Evolutionary conservation across 64 coral and sea anemone genomes (phyloP), one percentile per base, ranked within the genome.

Genomic region (Astreopora myriophthalma): DNA sequence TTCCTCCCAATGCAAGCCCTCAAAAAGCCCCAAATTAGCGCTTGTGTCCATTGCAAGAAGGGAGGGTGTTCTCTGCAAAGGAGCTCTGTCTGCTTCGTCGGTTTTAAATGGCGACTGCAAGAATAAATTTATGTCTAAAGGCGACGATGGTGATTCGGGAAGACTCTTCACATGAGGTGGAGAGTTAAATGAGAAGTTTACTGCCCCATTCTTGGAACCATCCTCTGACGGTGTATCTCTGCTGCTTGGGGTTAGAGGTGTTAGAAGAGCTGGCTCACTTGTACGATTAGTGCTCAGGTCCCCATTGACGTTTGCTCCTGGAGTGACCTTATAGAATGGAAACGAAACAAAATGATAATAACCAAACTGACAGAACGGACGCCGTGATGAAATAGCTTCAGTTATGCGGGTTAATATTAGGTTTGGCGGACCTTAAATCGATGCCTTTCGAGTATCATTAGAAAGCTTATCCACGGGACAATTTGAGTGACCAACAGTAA

Each of bases 191-290:
- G 89, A 70, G 26, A 73, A 91, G 25, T 38, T 82, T 13, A 32
- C 26, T 5, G 22, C 12, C 25, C 52, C 58, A 34, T 70, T 69
- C 76, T 69, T 83, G 7, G 12, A 23, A 16, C 75, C 34, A 82
- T 82, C 37, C 27, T 91, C 89, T 24, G 52, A 62, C 14, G 76
- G 89, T 36, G 89, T 71, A n/a, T 63, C 64, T 30, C 76, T 60
- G 9, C 76, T 91, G 36, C 64, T 91, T 91, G 76, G 35, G 3
- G 89, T 91, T 13, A 79, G 87, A 5, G 87, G 87, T 39, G 87
- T 89, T 1, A 89, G 55, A 32, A 91, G 31, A 42, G 89, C 74
- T 17, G 63, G 38, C 75, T 82, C 65, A 69, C 62, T 83, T 25
- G 42, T 52, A 2, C 76, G 66, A 55, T 40, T 71, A 51, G 44